Evolutionary conservation across 2,888 invertebrate genomes (phyloP), one percentile per base, ranked within the genome.

Genomic region (Drosophila quinaria): DNA sequence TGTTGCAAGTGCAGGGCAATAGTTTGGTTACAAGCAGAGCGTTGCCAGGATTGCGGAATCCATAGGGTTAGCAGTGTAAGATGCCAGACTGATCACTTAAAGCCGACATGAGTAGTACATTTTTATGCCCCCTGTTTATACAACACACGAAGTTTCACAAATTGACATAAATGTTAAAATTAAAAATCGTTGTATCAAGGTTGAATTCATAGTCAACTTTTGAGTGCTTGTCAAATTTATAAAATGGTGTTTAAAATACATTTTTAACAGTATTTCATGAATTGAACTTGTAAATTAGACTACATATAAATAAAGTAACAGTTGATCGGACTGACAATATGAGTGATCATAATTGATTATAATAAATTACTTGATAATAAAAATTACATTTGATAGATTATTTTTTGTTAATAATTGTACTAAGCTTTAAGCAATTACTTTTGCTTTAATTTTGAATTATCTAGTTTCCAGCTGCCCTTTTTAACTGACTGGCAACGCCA

Each of bases 1-100:
- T 78, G 79, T 67, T 81, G 79, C 37, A 62, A 59, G 25, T 70
- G 63, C 47, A 65, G 46, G 6, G 41, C 49, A 58, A 33, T 49
- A 41, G 19, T 46, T 35, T 35, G 6, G 42, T 25, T 46, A n/a
- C 33, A 47, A 31, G 37, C n/a, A 17, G 1, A 50, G 50, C 4
- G 58, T 47, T 64, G 64, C 74, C 65, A 58, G 62, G 62, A 29
- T 46, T 41, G 37, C 15, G 15, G 2, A 39, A 31, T n/a, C 17
- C 37, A 49, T 31, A 4, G 10, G n/a, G 42, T 13, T 22, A 13
- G 2, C 1, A 47, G 4, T 17, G 3, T 15, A 15, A n/a, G 39
- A 10, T 39, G 52, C 19, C 49, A 49, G 31, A 17, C 17, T 19
- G 17, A 6, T 33, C 3, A 17, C 11, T 13, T 15, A 6, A 15